Evolutionary conservation across 2,797 vertebrate species (phyloP).

Genomic region (Neosilurus mollespiculum): DNA sequence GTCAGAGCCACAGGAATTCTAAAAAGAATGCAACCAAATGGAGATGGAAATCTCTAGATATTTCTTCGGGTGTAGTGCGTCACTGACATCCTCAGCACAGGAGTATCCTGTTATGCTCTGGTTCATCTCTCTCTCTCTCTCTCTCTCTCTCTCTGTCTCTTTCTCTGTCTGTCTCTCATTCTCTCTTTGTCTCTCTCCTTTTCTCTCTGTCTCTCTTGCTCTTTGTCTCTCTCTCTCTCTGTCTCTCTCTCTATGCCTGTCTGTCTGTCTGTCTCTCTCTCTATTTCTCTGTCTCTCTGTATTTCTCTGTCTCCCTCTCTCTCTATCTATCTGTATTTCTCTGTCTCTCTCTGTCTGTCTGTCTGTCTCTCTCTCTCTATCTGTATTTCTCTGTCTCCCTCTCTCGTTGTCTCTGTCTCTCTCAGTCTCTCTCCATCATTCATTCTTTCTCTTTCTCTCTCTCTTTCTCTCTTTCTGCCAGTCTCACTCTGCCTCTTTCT

Average conservation of each 20-base stretch:
- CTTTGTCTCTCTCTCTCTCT: too few species aligned
- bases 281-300: too few species aligned
- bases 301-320: too few species aligned
- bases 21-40: conserved; percentile 62
- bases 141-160: not conserved
- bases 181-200: not conserved
- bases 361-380: too few species aligned
- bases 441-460: not conserved
- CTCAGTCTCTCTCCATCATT: not conserved
- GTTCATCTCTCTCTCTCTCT: not conserved
- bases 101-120: conserved; percentile 42
- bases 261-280: too few species aligned
- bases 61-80: conserved; percentile 19
- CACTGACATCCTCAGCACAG: conserved; percentile 34
- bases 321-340: not conserved
- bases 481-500: too few species aligned
- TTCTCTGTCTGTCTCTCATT: not conserved
- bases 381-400: too few species aligned
- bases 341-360: not conserved
- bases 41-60: conserved; percentile 56
- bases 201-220: not conserved
- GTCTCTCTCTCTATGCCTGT: too few species aligned
- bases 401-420: not conserved
- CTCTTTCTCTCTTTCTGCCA: too few species aligned
- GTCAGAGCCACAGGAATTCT: conserved; percentile 62